phyloP scores from a whole-genome alignment of 2,113 vertebrate genomes.

The Sprattus sprattus region DNA sequence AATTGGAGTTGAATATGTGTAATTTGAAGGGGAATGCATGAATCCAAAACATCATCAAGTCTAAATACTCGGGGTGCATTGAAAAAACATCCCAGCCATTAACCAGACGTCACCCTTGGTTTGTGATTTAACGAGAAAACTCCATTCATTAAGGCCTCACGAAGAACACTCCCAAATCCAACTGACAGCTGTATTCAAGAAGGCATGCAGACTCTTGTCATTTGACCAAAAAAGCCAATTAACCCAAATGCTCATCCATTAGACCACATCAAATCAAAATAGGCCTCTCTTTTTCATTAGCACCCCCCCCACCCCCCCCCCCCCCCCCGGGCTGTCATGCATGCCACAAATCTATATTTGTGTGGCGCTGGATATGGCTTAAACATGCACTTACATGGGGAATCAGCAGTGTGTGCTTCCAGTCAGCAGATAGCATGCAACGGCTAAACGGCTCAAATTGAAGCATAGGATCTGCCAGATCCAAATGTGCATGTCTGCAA shows the following conservation, averaged over 20 bases:
- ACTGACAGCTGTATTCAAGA: slow-evolving; percentile 2
- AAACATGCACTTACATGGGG: not conserved
- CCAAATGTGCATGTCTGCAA: not conserved
- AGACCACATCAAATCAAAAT: slow-evolving; percentile 2
- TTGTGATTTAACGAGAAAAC: slow-evolving; percentile 8
- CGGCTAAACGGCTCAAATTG: not conserved
- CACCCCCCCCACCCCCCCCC: too few species aligned
- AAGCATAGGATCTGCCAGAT: not conserved
- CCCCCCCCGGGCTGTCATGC: not conserved
- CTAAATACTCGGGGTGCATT: not conserved
- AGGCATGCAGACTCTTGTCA: not conserved
- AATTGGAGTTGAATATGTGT: not conserved
- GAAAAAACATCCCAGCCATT: not conserved
- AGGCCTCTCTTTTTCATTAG: not conserved
- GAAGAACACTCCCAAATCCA: not conserved
- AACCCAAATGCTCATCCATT: not conserved
- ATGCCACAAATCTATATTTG: not conserved
- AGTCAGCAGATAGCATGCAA: not conserved
- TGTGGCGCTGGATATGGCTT: not conserved
- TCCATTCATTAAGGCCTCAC: slow-evolving; percentile 1
- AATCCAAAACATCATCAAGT: slow-evolving; percentile 16
- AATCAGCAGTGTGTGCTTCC: not conserved
- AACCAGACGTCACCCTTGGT: not conserved
- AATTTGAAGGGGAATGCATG: slow-evolving; percentile 8
- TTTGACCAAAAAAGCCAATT: slow-evolving; percentile 3